These are phyloP conservation scores for Lasiurus cinereus DNA, from an alignment of 2,113 vertebrate species.

Conservation along the genomic window DNA sequence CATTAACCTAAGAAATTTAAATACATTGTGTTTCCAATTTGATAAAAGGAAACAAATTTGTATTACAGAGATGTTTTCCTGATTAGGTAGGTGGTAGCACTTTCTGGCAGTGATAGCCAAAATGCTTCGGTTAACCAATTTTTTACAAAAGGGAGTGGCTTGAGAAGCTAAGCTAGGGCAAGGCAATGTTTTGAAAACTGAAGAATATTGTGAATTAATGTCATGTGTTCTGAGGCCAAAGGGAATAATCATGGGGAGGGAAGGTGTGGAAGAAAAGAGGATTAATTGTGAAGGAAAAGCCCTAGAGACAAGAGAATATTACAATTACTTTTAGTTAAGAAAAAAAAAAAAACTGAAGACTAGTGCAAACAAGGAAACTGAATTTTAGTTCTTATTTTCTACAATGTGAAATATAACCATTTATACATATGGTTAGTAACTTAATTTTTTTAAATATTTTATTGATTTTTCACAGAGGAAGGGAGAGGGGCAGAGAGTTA, in stretches of 20 bases:
- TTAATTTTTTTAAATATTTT: background rate
- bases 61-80: constrained; percentile 43
- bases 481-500: too few species aligned
- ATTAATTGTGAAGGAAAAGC: constrained; percentile 69
- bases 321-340: constrained; percentile 67
- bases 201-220: constrained; percentile 48
- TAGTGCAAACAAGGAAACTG: constrained; percentile 44
- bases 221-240: constrained; percentile 30
- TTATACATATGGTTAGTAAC: constrained; percentile 33
- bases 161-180: constrained; percentile 17
- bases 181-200: constrained; percentile 69
- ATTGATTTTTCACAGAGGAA: too few species aligned
- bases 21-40: background rate
- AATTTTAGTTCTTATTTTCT: constrained; percentile 61
- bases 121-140: constrained; percentile 27
- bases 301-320: constrained; percentile 58
- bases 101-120: constrained; percentile 32
- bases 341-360: background rate
- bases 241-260: constrained; percentile 62
- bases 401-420: constrained; percentile 33
- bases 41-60: constrained; percentile 31
- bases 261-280: constrained; percentile 60
- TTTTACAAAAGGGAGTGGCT: constrained; percentile 45
- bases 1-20: constrained; percentile 19
- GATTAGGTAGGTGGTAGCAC: background rate